phyloP scores from a whole-genome alignment of 2,797 vertebrate genomes.

The Pseudomugil tenellus region DNA sequence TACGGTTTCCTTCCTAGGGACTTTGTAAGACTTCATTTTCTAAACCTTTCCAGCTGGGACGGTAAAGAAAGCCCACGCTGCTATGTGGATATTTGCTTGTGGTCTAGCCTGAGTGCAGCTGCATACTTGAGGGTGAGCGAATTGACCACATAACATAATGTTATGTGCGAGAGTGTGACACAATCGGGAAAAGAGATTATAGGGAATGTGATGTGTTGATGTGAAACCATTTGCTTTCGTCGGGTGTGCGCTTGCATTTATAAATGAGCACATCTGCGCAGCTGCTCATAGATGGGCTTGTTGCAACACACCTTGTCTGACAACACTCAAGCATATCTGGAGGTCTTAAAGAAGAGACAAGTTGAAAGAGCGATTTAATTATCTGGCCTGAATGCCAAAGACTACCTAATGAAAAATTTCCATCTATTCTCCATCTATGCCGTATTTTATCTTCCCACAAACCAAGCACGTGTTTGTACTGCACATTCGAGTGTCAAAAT shows the following conservation, averaged over 20 bases:
- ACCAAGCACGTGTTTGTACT: slow-evolving; percentile 33
- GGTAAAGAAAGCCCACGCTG: slow-evolving; percentile 52
- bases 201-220: slow-evolving; percentile 50
- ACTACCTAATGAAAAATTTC: slow-evolving; percentile 59
- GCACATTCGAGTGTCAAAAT: slow-evolving; percentile 48
- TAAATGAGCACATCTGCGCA: slow-evolving; percentile 72
- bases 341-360: slow-evolving; percentile 84
- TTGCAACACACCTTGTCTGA: slow-evolving; percentile 88
- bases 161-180: slow-evolving; percentile 69
- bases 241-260: slow-evolving; percentile 19
- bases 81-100: slow-evolving; percentile 51
- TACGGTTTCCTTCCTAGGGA: slow-evolving; percentile 67
- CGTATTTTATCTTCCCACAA: slow-evolving; percentile 25
- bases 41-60: slow-evolving; percentile 72
- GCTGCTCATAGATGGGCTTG: slow-evolving; percentile 86
- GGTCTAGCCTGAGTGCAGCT: slow-evolving; percentile 49
- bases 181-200: slow-evolving; percentile 35
- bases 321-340: slow-evolving; percentile 89
- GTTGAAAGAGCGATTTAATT: slow-evolving; percentile 77
- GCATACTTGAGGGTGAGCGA: slow-evolving; percentile 64
- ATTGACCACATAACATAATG: slow-evolving; percentile 78
- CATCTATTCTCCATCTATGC: slow-evolving; percentile 29
- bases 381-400: slow-evolving; percentile 67
- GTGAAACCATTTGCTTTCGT: slow-evolving; percentile 58
- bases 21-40: slow-evolving; percentile 46